These are phyloP conservation scores for Entomyzon cyanotis DNA, from an alignment of 2,113 vertebrate genomes.

Conservation along the genomic window DNA sequence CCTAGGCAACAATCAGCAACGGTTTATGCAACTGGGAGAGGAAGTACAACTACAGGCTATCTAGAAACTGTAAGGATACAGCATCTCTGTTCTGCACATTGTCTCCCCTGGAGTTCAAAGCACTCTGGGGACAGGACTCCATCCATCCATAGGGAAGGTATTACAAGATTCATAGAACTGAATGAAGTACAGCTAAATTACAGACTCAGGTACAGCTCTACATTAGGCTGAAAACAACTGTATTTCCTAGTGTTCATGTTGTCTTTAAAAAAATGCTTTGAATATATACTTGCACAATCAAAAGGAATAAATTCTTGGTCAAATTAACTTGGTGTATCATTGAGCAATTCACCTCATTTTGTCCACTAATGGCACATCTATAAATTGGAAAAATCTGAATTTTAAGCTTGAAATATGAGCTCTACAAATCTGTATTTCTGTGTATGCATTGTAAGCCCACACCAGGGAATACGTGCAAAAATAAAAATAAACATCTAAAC, in stretches of 20 bases:
- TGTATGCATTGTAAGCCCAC: not conserved
- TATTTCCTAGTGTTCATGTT: not conserved
- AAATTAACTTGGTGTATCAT: not conserved
- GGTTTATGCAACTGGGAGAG: not conserved
- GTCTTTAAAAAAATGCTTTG: not conserved
- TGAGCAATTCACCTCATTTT: not conserved
- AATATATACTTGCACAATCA: not conserved
- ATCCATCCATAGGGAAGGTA: not conserved
- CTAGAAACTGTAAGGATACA: not conserved
- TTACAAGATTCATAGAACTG: not conserved
- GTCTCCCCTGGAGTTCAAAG: not conserved
- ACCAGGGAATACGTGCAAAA: not conserved
- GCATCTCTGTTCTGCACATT: not conserved
- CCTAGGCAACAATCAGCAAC: not conserved
- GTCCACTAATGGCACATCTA: not conserved
- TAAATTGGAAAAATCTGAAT: constrained; percentile 5
- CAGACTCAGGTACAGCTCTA: not conserved
- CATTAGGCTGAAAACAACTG: not conserved
- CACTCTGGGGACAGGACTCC: not conserved
- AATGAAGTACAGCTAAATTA: not conserved
- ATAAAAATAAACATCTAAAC: constrained; percentile 42
- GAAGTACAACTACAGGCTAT: not conserved
- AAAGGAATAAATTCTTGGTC: not conserved
- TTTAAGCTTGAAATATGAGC: constrained; percentile 23
- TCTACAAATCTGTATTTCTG: not conserved